Evolutionary conservation across 2,113 vertebrate genomes (phyloP).

Genomic region (Oxygymnocypris stewartii): DNA sequence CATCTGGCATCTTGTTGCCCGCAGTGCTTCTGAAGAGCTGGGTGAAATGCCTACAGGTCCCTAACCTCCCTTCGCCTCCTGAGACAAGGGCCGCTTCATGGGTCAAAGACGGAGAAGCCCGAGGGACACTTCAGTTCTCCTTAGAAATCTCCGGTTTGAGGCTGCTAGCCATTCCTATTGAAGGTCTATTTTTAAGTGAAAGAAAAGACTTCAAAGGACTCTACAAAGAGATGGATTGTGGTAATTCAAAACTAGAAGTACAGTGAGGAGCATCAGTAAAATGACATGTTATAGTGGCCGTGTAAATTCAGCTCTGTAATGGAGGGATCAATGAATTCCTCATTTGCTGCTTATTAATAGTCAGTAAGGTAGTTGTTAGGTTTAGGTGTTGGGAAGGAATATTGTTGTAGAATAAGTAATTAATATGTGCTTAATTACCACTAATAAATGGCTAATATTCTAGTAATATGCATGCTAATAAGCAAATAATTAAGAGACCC

Average conservation of each 20-base stretch:
- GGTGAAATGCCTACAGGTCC: background rate
- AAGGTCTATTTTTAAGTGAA: conserved; percentile 38
- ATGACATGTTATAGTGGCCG: background rate
- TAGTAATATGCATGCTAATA: too few relatives aligned
- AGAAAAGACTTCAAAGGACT: conserved; percentile 12
- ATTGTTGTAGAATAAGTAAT: too few relatives aligned
- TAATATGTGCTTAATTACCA: too few relatives aligned
- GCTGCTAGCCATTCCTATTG: conserved; percentile 23
- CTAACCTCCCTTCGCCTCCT: background rate
- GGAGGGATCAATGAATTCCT: background rate
- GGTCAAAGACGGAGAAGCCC: conserved; percentile 44
- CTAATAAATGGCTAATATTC: too few relatives aligned
- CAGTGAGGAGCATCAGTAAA: background rate
- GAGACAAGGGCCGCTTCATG: background rate
- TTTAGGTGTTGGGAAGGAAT: too few relatives aligned
- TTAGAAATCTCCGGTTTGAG: conserved; percentile 33
- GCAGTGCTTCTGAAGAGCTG: background rate
- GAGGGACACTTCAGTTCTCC: conserved; percentile 20
- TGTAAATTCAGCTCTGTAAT: background rate
- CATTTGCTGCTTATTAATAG: too few relatives aligned
- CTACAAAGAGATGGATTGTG: conserved; percentile 16
- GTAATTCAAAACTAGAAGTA: background rate
- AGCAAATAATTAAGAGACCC: too few relatives aligned
- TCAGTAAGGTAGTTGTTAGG: too few relatives aligned
- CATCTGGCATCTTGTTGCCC: background rate